These are phyloP conservation scores for Psittacula cyanocephala DNA, from an alignment of 2,113 vertebrate genomes.

Conservation along the genomic window DNA sequence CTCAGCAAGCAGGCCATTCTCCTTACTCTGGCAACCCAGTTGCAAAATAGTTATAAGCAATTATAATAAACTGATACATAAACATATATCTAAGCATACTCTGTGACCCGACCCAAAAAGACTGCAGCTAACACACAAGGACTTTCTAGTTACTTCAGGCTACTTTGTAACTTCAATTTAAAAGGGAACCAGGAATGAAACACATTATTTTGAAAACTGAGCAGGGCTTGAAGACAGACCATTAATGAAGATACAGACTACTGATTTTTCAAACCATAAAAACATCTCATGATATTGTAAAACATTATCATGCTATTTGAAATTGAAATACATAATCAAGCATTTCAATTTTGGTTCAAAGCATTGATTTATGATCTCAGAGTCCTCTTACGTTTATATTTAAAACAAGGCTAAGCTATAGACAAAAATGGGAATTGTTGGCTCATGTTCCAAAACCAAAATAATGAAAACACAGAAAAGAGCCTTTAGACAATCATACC, in stretches of 20 bases:
- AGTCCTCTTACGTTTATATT: neutral
- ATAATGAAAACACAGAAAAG: neutral
- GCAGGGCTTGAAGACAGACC: neutral
- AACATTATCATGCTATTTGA: neutral
- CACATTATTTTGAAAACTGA: neutral
- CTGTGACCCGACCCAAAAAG: neutral
- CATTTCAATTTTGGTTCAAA: neutral
- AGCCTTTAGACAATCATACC: neutral
- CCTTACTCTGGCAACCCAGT: neutral
- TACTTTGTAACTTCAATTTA: neutral
- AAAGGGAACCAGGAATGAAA: neutral
- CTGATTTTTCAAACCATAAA: neutral
- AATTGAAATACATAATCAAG: neutral
- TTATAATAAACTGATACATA: neutral
- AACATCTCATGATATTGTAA: neutral
- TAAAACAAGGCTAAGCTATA: neutral
- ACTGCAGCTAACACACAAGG: neutral
- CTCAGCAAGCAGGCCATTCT: neutral
- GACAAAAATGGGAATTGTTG: neutral
- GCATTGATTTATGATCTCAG: neutral
- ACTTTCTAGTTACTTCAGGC: neutral
- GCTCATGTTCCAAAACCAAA: neutral
- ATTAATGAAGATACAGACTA: neutral
- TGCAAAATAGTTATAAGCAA: neutral
- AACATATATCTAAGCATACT: neutral